phyloP scores from a whole-genome alignment of 2,888 invertebrate species.

The Petrolisthes cinctipes region DNA sequence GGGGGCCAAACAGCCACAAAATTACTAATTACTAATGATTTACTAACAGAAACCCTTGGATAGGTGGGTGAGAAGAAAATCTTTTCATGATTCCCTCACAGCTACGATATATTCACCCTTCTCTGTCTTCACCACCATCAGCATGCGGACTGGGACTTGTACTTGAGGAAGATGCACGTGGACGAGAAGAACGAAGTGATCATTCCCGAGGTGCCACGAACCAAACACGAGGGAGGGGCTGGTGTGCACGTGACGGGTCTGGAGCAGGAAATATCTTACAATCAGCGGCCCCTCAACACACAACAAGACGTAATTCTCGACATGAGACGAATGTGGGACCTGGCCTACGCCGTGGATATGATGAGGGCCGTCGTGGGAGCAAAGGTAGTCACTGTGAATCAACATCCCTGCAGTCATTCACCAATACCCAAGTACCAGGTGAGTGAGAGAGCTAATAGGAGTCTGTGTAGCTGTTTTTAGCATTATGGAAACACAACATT shows the following conservation, averaged over 20 bases:
- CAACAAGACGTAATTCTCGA: conserved; percentile 30
- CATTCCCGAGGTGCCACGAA: conserved; percentile 62
- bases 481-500: no score
- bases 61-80: no score
- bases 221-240: conserved; percentile 58
- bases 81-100: no score
- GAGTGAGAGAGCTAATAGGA: background rate
- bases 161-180: conserved; percentile 38
- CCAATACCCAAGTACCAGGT: conserved; percentile 57
- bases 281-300: conserved; percentile 53
- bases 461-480: no score
- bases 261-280: conserved; percentile 58
- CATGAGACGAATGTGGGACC: conserved; percentile 30
- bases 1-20: no score
- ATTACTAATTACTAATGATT: no score
- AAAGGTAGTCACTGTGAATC: conserved; percentile 42
- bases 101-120: no score
- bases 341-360: conserved; percentile 39
- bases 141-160: conserved; percentile 64
- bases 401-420: conserved; percentile 39
- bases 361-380: conserved; percentile 21
- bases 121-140: background rate
- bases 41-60: no score
- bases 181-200: conserved; percentile 31
- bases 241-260: conserved; percentile 59